Evolutionary conservation across 2,888 invertebrate genomes (phyloP), one percentile per base, ranked within the genome.

Genomic region (Paralinhomoeus sp.): DNA sequence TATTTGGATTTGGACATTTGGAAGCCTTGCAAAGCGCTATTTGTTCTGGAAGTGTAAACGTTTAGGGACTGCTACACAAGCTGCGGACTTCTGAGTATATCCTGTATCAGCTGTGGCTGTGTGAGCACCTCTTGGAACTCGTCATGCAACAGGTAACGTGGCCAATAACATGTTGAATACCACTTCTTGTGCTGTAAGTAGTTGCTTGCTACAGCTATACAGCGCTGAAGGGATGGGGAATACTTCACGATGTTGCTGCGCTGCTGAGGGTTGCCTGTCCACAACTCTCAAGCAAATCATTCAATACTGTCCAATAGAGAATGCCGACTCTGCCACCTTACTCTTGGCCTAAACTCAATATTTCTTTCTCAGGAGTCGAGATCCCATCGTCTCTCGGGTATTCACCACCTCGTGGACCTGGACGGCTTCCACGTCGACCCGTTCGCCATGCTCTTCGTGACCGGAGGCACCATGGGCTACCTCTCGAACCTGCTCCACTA

Each of bases 401-500:
- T 60, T 9, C 51, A 56, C 9, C 57, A 60, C 40, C 46, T 59
- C 27, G 50, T 60, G 24, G 57, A 60, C 47, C 55, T 60, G 55
- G 27, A 3, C 36, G 43, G 40, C 37, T 58, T 57, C 47, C 56
- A 56, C 35, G 57, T 60, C 42, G 58, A 57, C 46, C 60, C 60
- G 21, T 57, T 58, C 48, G 55, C 58, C 2, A 56, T 58, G 57
- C 48, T 60, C 12, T 58, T 60, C 44, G 56, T 60, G 12, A 51
- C 50, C 40, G 54, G 53, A 45, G 60, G 60, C 40, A 54, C 56
- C 1, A 47, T 61, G 22, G 55, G 55, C 24, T 61, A 60, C 48
- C 58, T 58, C 45, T 53, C 57, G 13, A 55, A 60, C 34, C 48
- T 61, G 12, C 55, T 61, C 48, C 60, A 60, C 42, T 61, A 57